Evolutionary conservation across 2,113 vertebrate species (phyloP), one percentile per base, ranked within the genome.

Genomic region (Pseudorectes ferrugineus): DNA sequence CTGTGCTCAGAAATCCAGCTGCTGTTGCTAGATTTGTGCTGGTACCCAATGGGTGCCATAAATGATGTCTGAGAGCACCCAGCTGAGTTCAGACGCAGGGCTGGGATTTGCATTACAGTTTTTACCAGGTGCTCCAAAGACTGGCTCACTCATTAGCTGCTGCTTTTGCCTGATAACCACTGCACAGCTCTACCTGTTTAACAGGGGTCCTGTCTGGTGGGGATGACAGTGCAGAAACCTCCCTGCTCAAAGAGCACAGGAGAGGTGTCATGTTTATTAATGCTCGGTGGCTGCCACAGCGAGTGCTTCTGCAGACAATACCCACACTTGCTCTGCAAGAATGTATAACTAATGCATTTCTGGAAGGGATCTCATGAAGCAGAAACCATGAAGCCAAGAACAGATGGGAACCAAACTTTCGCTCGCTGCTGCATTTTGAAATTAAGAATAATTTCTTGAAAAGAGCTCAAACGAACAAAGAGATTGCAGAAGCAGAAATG

Each of bases 391-490:
- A 93, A 89, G 84, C 49, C 68, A 65, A 65, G 71, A 96, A 74
- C 93, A 96, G 96, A 92, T 95, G 94, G 85, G 54, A 88, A 68
- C n/a, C 62, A 63, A 93, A 66, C 38, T 86, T 85, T 61, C 61
- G 38, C 54, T 88, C 18, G 6, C 12, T n/a, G 76, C 26, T 93
- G 59, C 48, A 6, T 82, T 95, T 87, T 72, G 65, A 82, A 87
- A 89, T 77, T 46, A 57, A 38, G 52, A 89, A 71, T 28, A 15
- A 91, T 83, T 83, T 91, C 78, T 71, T 31, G 58, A 11, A 51
- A 52, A 62, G 31, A 68, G 23, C 24, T 66, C 35, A 42, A 72
- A 59, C 13, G 22, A 95, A 89, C 84, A 95, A 91, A 78, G 67
- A 43, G 54, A 24, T 33, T 72, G 57, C 19, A 86, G 85, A 76